Evolutionary conservation across 2,113 vertebrate genomes (phyloP).

Genomic region (Helogale parvula): DNA sequence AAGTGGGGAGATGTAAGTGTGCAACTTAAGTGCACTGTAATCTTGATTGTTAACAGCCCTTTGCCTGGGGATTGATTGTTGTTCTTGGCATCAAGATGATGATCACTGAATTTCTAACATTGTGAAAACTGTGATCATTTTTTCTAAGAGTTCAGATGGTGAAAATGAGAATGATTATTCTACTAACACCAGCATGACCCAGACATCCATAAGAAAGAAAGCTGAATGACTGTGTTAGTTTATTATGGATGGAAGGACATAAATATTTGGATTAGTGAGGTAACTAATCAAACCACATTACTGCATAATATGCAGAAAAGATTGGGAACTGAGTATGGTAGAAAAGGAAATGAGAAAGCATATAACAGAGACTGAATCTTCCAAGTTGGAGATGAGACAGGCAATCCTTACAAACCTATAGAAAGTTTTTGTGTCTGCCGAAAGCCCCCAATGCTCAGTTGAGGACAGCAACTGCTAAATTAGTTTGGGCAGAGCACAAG

Average conservation of each 20-base stretch:
- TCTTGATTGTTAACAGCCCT: neutral
- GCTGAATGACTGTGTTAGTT: neutral
- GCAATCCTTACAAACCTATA: neutral
- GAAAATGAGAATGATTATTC: conserved; percentile 25
- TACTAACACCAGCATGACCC: neutral
- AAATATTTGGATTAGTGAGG: neutral
- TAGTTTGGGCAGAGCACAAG: neutral
- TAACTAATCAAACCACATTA: neutral
- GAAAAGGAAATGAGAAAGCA: neutral
- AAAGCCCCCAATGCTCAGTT: neutral
- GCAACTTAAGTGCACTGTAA: neutral
- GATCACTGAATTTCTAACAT: conserved; percentile 52
- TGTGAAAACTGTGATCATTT: neutral
- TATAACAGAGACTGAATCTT: neutral
- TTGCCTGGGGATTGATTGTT: neutral
- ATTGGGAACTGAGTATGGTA: neutral
- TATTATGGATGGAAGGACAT: neutral
- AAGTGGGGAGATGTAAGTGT: neutral
- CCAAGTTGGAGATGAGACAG: neutral
- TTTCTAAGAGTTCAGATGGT: neutral
- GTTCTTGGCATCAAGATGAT: neutral
- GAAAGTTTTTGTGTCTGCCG: neutral
- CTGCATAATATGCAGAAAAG: neutral
- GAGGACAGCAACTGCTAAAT: neutral
- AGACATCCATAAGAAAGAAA: neutral